Conservation (phyloP, 2,797 vertebrate species). For the Erithacus rubecula region DNA sequence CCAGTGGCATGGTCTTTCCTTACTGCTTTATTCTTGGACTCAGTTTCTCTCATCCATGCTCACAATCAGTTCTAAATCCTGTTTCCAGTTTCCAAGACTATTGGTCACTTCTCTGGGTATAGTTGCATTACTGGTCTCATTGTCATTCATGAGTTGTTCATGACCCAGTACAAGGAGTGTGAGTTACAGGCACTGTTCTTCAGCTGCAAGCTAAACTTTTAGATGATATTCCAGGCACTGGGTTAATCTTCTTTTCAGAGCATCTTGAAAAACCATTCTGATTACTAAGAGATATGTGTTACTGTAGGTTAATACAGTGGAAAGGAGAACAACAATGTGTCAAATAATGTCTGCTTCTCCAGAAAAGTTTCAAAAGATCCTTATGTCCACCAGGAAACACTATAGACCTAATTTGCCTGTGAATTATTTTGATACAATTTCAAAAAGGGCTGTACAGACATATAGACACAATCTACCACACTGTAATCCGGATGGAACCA, state of each 20-base stretch:
- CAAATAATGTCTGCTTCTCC: neutral
- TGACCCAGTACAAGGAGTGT: neutral
- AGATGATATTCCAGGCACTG: neutral
- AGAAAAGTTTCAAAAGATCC: neutral
- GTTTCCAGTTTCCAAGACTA: neutral
- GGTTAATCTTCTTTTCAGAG: neutral
- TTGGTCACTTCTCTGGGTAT: neutral
- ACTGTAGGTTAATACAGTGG: neutral
- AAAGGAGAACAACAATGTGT: neutral
- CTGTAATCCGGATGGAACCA: neutral
- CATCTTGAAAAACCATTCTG: neutral
- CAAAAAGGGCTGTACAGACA: neutral
- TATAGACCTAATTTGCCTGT: neutral
- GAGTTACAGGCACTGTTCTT: neutral
- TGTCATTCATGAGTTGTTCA: neutral
- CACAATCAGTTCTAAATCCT: neutral
- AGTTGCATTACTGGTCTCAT: neutral
- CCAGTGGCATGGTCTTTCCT: neutral
- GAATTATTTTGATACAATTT: neutral
- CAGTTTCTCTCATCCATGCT: neutral
- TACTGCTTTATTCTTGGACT: neutral
- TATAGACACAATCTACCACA: neutral
- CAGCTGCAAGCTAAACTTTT: neutral
- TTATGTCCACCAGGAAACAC: neutral
- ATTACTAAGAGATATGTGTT: neutral